Evolutionary conservation across 64 coral and sea anemone species (phyloP).

Genomic region (Actinia equina): DNA sequence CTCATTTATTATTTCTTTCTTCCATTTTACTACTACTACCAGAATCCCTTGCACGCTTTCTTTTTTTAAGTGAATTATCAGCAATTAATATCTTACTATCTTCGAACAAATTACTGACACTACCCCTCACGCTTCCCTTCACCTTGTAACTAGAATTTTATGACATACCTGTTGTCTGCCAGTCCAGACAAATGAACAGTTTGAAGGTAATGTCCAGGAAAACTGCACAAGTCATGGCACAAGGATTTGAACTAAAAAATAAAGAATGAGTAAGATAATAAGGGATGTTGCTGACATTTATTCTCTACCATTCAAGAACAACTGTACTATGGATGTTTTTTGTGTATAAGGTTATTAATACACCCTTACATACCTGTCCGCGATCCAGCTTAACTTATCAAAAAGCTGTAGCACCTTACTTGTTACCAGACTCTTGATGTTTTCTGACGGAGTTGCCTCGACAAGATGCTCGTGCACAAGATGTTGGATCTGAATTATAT

Average conservation of each 20-base stretch:
- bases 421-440: constrained; percentile 9
- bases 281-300: too few species aligned
- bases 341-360: too few species aligned
- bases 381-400: constrained; percentile 13
- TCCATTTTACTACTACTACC: too few species aligned
- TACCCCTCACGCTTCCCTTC: not conserved
- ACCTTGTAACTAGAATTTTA: not conserved
- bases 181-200: not conserved
- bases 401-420: constrained; percentile 14
- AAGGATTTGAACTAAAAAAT: constrained; percentile 54
- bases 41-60: too few species aligned
- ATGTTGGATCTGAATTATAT: constrained; percentile 23
- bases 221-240: constrained; percentile 56
- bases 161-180: not conserved
- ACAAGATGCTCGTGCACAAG: constrained; percentile 18
- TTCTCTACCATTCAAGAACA: too few species aligned
- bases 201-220: constrained; percentile 57
- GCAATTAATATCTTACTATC: too few species aligned
- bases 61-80: too few species aligned
- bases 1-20: too few species aligned
- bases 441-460: not conserved
- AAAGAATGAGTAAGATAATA: not conserved
- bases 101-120: too few species aligned
- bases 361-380: not conserved
- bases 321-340: too few species aligned